Conservation (phyloP, 2,113 vertebrate species). For the Mionectes macconnelli region DNA sequence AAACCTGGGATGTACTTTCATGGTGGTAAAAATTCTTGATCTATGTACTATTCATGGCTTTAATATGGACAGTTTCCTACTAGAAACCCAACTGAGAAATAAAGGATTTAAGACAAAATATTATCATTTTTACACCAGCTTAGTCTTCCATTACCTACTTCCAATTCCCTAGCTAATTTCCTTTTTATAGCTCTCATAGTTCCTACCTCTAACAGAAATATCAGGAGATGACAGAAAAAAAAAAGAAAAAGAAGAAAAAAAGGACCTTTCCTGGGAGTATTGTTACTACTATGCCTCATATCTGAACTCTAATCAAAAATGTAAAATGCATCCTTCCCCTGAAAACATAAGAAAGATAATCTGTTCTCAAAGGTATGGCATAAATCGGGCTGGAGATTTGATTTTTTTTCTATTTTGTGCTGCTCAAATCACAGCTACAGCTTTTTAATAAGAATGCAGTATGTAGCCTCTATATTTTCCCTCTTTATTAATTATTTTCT, state of each 20-base stretch:
- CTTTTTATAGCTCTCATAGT: background rate
- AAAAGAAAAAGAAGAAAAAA: background rate
- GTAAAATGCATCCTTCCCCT: background rate
- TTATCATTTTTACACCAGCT: background rate
- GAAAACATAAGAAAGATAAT: background rate
- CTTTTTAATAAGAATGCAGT: background rate
- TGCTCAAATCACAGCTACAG: background rate
- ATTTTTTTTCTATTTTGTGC: background rate
- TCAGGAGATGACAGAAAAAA: rapidly evolving
- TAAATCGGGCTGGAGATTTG: background rate
- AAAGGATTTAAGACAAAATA: background rate
- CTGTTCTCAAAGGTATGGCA: background rate
- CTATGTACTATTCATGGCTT: background rate
- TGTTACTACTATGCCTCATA: background rate
- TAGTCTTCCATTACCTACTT: background rate
- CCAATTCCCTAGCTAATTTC: background rate
- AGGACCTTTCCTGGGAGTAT: background rate
- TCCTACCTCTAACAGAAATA: background rate
- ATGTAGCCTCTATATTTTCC: background rate
- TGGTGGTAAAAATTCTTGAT: background rate
- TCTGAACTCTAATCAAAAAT: background rate
- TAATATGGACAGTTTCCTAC: background rate
- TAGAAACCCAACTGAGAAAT: background rate
- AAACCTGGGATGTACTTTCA: background rate
- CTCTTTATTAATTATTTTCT: background rate